A percentile compares a stretch with the other conserved stretches of the same genome.
Conservation (phyloP, 2,888 invertebrate species). For the Tiliacea aurago region DNA sequence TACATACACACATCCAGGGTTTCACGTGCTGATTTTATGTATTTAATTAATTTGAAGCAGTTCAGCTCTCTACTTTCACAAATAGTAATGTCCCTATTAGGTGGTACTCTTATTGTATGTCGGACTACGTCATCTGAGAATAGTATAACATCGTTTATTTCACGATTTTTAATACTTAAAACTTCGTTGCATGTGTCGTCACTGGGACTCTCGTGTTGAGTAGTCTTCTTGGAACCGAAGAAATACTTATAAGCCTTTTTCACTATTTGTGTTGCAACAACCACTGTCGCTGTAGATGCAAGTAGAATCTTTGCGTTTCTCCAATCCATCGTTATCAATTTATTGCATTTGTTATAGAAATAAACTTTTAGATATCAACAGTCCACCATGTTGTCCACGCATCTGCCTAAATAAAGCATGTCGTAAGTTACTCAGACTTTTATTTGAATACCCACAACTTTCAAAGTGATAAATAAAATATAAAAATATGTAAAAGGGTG, state of each 20-base stretch:
- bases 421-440: constrained; percentile 36
- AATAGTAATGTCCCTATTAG: constrained; percentile 82
- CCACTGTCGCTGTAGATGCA: constrained; percentile 84
- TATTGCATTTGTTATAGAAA: constrained; percentile 64
- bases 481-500: rapidly evolving
- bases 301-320: constrained; percentile 84
- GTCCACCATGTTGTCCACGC: constrained; percentile 86
- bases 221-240: constrained; percentile 69
- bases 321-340: constrained; percentile 82
- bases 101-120: constrained; percentile 81
- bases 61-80: constrained; percentile 86
- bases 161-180: constrained; percentile 80
- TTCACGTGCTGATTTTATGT: constrained; percentile 87
- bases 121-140: constrained; percentile 85
- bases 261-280: constrained; percentile 84
- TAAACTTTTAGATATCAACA: constrained; percentile 65
- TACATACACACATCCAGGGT: constrained; percentile 89
- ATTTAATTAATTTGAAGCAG: constrained; percentile 87
- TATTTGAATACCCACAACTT: constrained; percentile 72
- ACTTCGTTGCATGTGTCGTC: constrained; percentile 80
- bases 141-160: constrained; percentile 88
- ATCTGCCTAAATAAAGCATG: constrained; percentile 60
- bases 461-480: not conserved
- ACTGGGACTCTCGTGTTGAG: constrained; percentile 67
- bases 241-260: constrained; percentile 84